These are phyloP conservation scores for Macrosoma leucophasiata DNA, from an alignment of 2,888 invertebrate species.

Conservation along the genomic window DNA sequence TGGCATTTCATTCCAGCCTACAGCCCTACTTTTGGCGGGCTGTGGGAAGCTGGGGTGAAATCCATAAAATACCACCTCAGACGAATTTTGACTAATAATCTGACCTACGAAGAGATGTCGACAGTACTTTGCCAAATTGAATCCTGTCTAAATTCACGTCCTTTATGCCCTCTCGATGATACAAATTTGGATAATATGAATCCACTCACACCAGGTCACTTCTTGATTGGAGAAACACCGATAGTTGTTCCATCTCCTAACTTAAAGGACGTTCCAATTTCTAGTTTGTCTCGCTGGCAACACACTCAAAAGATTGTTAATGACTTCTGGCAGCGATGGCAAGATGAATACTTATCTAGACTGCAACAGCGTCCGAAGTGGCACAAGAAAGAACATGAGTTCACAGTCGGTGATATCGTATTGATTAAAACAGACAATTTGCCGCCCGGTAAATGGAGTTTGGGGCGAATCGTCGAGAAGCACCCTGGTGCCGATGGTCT, in stretches of 20 bases:
- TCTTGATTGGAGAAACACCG: conserved; percentile 10
- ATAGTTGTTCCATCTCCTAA: conserved; percentile 11
- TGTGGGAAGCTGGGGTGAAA: conserved; percentile 27
- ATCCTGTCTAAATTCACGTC: conserved; percentile 11
- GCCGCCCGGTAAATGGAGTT: conserved; percentile 24
- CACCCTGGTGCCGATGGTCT: conserved; percentile 19
- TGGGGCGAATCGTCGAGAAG: conserved; percentile 21
- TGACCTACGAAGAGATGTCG: conserved; percentile 14
- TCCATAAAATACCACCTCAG: conserved; percentile 25
- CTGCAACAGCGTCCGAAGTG: conserved; percentile 21
- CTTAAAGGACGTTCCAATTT: conserved; percentile 8
- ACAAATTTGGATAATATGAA: conserved; percentile 8
- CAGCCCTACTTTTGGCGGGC: conserved; percentile 24
- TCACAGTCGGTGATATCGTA: conserved; percentile 21
- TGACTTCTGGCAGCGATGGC: conserved; percentile 25
- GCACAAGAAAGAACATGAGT: conserved; percentile 14
- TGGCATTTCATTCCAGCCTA: conserved; percentile 28
- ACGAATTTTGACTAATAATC: conserved; percentile 9
- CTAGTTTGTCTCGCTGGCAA: conserved; percentile 20
- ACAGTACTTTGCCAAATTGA: conserved; percentile 14
- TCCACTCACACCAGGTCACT: conserved; percentile 13
- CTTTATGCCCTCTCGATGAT: conserved; percentile 2
- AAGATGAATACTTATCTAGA: conserved; percentile 22
- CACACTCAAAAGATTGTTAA: conserved; percentile 19
- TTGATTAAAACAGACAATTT: conserved; percentile 19